Percentiles rank a stretch among this genome's conserved stretches.
These are phyloP conservation scores for Coreoperca whiteheadi DNA, from an alignment of 2,113 vertebrate species.

Conservation along the genomic window DNA sequence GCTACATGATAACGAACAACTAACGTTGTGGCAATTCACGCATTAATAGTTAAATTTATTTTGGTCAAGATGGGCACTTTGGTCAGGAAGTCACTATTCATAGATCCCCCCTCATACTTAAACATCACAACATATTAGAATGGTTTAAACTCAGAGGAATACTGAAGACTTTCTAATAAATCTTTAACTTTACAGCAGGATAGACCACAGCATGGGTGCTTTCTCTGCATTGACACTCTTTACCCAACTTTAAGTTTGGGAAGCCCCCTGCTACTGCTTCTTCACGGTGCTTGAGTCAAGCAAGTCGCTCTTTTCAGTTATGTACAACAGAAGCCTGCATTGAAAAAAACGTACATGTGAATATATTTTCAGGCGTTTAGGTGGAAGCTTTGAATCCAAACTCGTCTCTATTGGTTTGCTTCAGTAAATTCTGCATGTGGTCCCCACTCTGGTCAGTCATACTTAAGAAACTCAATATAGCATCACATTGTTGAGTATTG, in stretches of 20 bases:
- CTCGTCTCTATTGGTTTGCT: background rate
- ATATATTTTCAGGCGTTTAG: background rate
- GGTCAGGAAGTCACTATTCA: background rate
- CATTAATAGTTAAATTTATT: background rate
- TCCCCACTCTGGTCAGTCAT: background rate
- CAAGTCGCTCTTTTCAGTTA: background rate
- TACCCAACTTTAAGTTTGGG: background rate
- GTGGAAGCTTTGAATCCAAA: background rate
- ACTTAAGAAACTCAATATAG: background rate
- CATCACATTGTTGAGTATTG: background rate
- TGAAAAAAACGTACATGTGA: background rate
- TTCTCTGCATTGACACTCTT: constrained; percentile 6
- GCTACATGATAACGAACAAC: background rate
- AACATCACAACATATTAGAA: background rate
- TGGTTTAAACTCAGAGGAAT: background rate
- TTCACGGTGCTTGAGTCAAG: background rate
- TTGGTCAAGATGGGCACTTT: background rate
- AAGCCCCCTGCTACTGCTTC: background rate
- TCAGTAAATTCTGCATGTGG: background rate
- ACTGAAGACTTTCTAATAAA: background rate
- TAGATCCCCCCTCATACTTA: background rate
- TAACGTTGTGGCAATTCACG: background rate
- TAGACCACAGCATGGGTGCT: constrained; percentile 11
- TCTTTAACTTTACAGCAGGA: constrained; percentile 6
- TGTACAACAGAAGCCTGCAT: background rate